Percentiles rank a stretch among this genome's conserved stretches.
Conservation (phyloP, 2,888 invertebrate genomes). For the Octonoba sinensis region DNA sequence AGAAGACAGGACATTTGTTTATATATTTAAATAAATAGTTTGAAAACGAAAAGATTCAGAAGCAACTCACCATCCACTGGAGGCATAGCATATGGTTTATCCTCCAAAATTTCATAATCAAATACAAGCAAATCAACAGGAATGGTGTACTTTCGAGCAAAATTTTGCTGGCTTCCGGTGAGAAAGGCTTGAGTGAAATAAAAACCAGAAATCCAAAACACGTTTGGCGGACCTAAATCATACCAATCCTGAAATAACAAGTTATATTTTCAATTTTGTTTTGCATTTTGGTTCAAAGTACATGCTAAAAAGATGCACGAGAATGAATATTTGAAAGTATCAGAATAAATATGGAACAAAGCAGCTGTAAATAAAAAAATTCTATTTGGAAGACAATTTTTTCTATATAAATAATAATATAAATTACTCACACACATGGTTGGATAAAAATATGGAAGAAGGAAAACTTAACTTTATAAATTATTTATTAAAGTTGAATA, state of each 20-base stretch:
- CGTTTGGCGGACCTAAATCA: conserved; percentile 71
- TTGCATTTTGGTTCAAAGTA: too few relatives aligned
- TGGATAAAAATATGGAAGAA: too few relatives aligned
- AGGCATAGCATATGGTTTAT: conserved; percentile 71
- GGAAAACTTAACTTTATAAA: too few relatives aligned
- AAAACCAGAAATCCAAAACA: conserved; percentile 73
- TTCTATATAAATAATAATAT: too few relatives aligned
- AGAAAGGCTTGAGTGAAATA: conserved; percentile 74
- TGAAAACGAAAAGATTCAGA: too few relatives aligned
- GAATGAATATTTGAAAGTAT: too few relatives aligned
- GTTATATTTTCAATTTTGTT: not conserved
- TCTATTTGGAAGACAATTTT: not conserved
- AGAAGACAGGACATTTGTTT: too few relatives aligned
- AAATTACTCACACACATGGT: too few relatives aligned
- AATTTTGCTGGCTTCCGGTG: conserved; percentile 73
- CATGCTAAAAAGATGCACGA: too few relatives aligned
- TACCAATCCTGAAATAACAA: conserved; percentile 71
- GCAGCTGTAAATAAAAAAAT: not conserved
- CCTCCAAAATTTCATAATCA: conserved; percentile 76
- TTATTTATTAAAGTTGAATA: too few relatives aligned
- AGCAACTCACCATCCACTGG: conserved; percentile 71
- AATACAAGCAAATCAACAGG: conserved; percentile 72
- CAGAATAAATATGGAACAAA: not conserved
- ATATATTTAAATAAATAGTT: too few relatives aligned
- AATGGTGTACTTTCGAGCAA: conserved; percentile 72